These are phyloP conservation scores for Limnephilus rhombicus DNA, from an alignment of 2,888 invertebrate species.

Conservation along the genomic window DNA sequence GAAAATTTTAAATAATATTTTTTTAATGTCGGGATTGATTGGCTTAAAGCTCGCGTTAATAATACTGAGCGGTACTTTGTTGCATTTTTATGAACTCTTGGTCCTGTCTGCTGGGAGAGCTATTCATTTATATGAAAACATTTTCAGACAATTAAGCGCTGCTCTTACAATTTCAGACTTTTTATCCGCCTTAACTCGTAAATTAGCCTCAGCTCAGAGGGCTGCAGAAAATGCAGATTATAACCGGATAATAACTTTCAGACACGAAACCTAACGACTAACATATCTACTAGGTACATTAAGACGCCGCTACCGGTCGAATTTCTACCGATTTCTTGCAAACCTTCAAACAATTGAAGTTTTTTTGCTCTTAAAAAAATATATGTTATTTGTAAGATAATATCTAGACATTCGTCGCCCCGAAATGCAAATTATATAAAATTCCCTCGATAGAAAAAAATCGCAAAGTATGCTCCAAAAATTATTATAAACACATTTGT, in stretches of 20 bases:
- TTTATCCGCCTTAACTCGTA: not conserved
- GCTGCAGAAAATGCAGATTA: not conserved
- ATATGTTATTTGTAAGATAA: too few species aligned
- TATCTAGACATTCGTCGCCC: too few species aligned
- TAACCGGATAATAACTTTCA: not conserved
- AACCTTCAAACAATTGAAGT: too few species aligned
- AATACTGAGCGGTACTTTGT: conserved; percentile 6
- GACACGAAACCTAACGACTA: not conserved
- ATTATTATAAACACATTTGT: too few species aligned
- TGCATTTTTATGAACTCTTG: conserved; percentile 14
- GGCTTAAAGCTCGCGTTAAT: not conserved
- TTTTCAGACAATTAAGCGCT: not conserved
- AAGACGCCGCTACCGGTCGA: too few species aligned
- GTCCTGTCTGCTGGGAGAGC: not conserved
- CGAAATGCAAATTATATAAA: too few species aligned
- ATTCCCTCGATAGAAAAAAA: too few species aligned
- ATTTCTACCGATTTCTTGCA: too few species aligned
- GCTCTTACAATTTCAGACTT: not conserved
- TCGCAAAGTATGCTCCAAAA: too few species aligned
- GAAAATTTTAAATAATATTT: too few species aligned
- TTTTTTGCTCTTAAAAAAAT: too few species aligned
- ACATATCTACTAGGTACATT: not conserved
- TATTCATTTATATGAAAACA: conserved; percentile 10
- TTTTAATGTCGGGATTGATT: too few species aligned
- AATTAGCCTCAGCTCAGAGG: not conserved